These are phyloP conservation scores for Parazoanthus atlanticus DNA, from an alignment of 92 coral and sea anemone genomes.

Conservation along the genomic window DNA sequence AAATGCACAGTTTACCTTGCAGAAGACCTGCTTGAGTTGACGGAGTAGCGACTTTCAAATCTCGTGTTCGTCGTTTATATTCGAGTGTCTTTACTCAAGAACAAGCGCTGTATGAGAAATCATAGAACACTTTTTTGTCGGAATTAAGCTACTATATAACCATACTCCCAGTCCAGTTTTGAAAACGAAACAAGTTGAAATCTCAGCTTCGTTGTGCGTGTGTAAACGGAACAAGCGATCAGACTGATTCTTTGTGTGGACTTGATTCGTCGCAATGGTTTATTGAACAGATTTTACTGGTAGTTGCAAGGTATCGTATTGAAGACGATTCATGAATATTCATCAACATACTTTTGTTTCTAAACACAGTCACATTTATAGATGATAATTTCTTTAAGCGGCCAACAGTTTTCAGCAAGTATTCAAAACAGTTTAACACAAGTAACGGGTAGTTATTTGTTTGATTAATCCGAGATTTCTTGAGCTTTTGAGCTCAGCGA, in stretches of 20 bases:
- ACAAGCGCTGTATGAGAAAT: background rate
- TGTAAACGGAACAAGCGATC: constrained; percentile 1
- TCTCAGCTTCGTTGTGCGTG: constrained; percentile 2
- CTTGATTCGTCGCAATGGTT: constrained; percentile 15
- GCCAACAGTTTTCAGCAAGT: background rate
- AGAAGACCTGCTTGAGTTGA: background rate
- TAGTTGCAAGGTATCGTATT: constrained; percentile 37
- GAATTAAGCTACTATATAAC: background rate
- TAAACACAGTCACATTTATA: constrained; percentile 19
- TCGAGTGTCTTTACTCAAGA: background rate
- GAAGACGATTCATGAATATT: constrained; percentile 33
- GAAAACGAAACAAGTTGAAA: background rate
- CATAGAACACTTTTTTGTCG: background rate
- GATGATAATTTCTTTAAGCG: constrained; percentile 7
- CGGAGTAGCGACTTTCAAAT: constrained; percentile 41
- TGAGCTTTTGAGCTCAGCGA: constrained; percentile 18
- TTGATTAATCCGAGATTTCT: background rate
- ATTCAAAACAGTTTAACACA: constrained; percentile 20
- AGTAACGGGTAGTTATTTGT: constrained; percentile 3
- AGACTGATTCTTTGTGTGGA: constrained; percentile 22
- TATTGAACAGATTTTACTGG: constrained; percentile 28
- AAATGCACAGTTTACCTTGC: background rate
- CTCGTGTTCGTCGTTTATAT: background rate
- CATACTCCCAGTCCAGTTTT: background rate
- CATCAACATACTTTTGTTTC: constrained; percentile 23